Evolutionary conservation across 2,888 invertebrate genomes (phyloP).

Genomic region (Polydrusus tereticollis): DNA sequence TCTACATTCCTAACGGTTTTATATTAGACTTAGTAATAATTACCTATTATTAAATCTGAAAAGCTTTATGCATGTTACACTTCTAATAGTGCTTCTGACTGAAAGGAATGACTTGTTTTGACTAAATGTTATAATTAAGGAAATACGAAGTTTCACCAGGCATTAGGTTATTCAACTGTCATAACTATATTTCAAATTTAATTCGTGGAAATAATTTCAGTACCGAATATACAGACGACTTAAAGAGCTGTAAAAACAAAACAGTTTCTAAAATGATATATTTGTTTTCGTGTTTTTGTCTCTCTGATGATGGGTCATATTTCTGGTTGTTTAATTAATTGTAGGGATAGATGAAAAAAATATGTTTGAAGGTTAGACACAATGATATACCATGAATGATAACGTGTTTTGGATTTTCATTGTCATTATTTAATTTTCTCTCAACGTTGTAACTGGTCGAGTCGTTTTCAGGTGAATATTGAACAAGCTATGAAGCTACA

Average conservation of each 20-base stretch:
- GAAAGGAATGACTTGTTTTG: conserved; percentile 35
- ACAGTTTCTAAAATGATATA: neutral
- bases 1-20: too few relatives aligned
- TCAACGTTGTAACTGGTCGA: too few relatives aligned
- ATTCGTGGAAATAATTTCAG: conserved; percentile 38
- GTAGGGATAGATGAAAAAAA: too few relatives aligned
- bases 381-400: too few relatives aligned
- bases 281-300: conserved; percentile 2
- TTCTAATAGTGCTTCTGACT: conserved; percentile 15
- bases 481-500: too few relatives aligned
- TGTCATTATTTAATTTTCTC: too few relatives aligned
- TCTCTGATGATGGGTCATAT: neutral
- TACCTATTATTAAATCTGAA: neutral
- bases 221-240: conserved; percentile 22
- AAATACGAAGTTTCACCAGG: conserved; percentile 27
- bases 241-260: neutral
- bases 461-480: too few relatives aligned
- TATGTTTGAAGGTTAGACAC: too few relatives aligned
- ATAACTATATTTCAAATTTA: conserved; percentile 42
- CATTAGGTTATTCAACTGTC: conserved; percentile 40
- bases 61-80: neutral
- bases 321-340: too few relatives aligned
- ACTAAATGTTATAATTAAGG: conserved; percentile 41
- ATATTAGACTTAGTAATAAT: neutral
- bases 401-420: too few relatives aligned